Base-by-base conservation (phyloP, 1,140 invertebrate species). In the Charaxes varanes region DNA sequence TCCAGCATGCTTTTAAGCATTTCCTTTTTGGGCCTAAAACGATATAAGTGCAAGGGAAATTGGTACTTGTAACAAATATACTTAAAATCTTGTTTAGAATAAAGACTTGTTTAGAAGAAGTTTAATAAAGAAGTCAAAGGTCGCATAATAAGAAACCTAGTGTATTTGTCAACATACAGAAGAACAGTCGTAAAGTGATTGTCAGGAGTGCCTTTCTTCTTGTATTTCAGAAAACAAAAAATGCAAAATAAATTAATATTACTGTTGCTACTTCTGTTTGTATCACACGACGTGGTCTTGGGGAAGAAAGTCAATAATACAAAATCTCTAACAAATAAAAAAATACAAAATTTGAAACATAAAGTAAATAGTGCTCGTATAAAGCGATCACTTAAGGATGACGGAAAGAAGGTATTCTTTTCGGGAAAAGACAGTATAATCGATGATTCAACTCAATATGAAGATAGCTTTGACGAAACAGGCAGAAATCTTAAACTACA, bases 1-100 rank as follows among this genome's bases (percentile, higher is more conserved):
- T 86, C 82, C 19, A 85, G 62, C 62, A 87, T 87, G 14, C 86
- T 87, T 11, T 84, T 68, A 30, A 90, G 54, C 71, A 88, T 90
- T 42, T 85, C 74, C 15, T 80, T 65, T 49, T 87, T 86, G 5
- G 90, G 90, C 28, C 89, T 87, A n/a, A n/a, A n/a, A n/a, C n/a
- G n/a, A n/a, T n/a, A n/a, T n/a, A n/a, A n/a, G n/a, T n/a, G n/a
- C n/a, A n/a, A n/a, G n/a, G n/a, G n/a, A n/a, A n/a, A n/a, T n/a
- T n/a, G n/a, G n/a, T n/a, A n/a, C n/a, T n/a, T n/a, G n/a, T n/a
- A n/a, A n/a, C n/a, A n/a, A n/a, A n/a, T n/a, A n/a, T n/a, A n/a
- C n/a, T n/a, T n/a, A n/a, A n/a, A n/a, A n/a, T n/a, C n/a, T n/a
- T n/a, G n/a, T n/a, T n/a, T n/a, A n/a, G n/a, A n/a, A n/a, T n/a